Evolutionary conservation across 2,888 invertebrate species (phyloP).

Genomic region (Fissipunctia ypsillon): DNA sequence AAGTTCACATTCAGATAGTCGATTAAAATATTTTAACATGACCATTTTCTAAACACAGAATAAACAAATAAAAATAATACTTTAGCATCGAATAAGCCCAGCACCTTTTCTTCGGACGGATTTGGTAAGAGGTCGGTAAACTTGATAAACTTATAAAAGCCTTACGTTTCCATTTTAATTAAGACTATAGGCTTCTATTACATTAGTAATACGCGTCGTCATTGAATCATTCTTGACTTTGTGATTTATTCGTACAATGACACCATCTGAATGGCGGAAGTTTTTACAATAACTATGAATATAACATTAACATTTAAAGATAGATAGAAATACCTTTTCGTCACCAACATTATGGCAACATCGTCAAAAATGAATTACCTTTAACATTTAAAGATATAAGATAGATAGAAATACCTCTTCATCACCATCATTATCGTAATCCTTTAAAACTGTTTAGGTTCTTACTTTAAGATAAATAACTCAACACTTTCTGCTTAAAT

Average conservation of each 20-base stretch:
- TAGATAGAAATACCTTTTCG: conserved; percentile 12
- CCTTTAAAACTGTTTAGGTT: conserved; percentile 11
- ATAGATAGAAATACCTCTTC: conserved; percentile 10
- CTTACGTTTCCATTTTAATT: conserved; percentile 26
- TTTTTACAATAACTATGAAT: conserved; percentile 26
- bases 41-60: not conserved
- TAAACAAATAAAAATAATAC: not conserved
- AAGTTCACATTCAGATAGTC: not conserved
- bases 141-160: conserved; percentile 18
- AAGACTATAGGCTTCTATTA: conserved; percentile 9
- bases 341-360: not conserved
- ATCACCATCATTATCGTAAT: not conserved
- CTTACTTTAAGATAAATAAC: not conserved
- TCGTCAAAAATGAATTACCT: conserved; percentile 16
- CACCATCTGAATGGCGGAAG: conserved; percentile 33
- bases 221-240: conserved; percentile 17
- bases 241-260: conserved; percentile 33
- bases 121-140: conserved; percentile 10
- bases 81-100: not conserved
- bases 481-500: not conserved
- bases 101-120: conserved; percentile 12
- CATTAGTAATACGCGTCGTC: not conserved
- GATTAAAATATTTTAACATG: not conserved
- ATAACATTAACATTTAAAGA: conserved; percentile 6
- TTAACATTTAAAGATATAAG: conserved; percentile 1